A percentile compares a stretch with the other conserved stretches of the same genome.
Conservation (phyloP, 2,113 vertebrate genomes). For the Theristicus caerulescens region DNA sequence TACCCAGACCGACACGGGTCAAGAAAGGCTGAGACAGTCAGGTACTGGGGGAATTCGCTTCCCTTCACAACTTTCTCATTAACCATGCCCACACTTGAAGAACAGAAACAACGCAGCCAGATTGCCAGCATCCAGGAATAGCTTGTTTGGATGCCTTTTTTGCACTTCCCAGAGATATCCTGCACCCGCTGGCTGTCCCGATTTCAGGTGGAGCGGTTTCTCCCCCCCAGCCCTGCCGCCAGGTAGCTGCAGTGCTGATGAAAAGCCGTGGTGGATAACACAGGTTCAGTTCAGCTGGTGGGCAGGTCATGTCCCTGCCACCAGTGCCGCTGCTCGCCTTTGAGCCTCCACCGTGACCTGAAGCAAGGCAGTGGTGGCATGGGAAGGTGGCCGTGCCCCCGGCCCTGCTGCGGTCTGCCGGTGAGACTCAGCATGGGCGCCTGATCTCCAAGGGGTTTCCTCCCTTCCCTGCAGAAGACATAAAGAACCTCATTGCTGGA, state of each 20-base stretch:
- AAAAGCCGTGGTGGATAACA: neutral
- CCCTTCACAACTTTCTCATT: conserved; percentile 49
- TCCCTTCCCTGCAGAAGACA: neutral
- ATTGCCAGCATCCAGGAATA: neutral
- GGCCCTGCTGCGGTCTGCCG: neutral
- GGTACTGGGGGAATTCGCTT: conserved; percentile 30
- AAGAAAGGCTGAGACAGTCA: conserved; percentile 41
- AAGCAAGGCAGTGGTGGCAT: fast-evolving
- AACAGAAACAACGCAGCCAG: neutral
- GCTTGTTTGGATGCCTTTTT: neutral
- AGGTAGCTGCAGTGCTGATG: fast-evolving
- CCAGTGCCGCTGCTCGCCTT: fast-evolving
- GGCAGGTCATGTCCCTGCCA: neutral
- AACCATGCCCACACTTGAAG: conserved; percentile 45
- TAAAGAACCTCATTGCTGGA: neutral
- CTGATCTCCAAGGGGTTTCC: neutral
- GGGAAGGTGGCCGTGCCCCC: neutral
- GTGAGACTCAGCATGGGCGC: fast-evolving
- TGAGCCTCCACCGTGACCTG: neutral
- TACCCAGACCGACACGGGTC: conserved; percentile 23
- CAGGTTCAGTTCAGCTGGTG: neutral
- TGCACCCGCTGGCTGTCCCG: fast-evolving
- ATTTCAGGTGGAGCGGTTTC: neutral
- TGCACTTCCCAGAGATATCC: neutral
- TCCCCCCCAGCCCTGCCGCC: neutral